Evolutionary conservation across 2,888 invertebrate genomes (phyloP).

Genomic region (Dryobotodes eremita): DNA sequence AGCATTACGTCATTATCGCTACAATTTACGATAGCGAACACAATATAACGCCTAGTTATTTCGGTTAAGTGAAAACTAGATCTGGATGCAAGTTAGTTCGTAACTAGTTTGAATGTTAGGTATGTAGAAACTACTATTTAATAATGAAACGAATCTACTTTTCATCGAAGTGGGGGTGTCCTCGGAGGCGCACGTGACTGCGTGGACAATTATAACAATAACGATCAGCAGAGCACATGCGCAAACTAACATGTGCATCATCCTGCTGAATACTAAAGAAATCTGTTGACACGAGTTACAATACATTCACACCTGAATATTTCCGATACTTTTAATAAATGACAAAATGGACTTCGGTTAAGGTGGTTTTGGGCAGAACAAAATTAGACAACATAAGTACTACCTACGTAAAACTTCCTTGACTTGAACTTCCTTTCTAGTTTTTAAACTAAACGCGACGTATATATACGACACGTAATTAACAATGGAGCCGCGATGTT

Average conservation of each 20-base stretch:
- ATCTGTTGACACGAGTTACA: conserved; percentile 48
- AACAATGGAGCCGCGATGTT: conserved; percentile 21
- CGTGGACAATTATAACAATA: conserved; percentile 77
- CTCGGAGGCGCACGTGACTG: conserved; percentile 80
- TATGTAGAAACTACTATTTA: conserved; percentile 45
- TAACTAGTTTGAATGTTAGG: conserved; percentile 46
- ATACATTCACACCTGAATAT: conserved; percentile 36
- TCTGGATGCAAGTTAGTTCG: conserved; percentile 38
- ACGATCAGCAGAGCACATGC: conserved; percentile 61
- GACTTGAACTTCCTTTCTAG: too few species aligned
- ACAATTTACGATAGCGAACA: conserved; percentile 57
- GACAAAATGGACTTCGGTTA: conserved; percentile 39
- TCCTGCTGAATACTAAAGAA: conserved; percentile 57
- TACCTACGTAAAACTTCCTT: conserved; percentile 35
- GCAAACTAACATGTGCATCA: conserved; percentile 63
- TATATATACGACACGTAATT: conserved; percentile 38
- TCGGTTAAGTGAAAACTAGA: conserved; percentile 53
- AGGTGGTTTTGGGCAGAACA: conserved; percentile 32
- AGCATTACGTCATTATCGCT: conserved; percentile 60
- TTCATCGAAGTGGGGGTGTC: conserved; percentile 66
- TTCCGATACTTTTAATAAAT: conserved; percentile 35
- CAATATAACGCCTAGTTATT: conserved; percentile 49
- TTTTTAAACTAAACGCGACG: conserved; percentile 25
- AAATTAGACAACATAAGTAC: conserved; percentile 33
- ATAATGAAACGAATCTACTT: conserved; percentile 49